These are phyloP conservation scores for Plebejus anna DNA, from an alignment of 2,888 invertebrate genomes.

Conservation along the genomic window DNA sequence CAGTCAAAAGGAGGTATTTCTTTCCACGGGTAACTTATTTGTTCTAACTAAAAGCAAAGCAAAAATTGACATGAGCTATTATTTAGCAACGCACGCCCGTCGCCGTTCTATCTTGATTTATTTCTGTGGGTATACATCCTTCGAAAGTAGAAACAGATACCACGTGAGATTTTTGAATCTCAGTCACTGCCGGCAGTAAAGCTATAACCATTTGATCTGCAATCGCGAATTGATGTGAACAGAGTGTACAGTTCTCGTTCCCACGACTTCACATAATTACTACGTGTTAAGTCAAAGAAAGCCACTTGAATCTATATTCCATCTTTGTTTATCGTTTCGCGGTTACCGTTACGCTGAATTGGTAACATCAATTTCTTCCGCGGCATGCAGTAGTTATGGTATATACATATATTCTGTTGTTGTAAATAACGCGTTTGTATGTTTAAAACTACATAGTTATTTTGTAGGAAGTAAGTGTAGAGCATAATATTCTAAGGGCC, in stretches of 20 bases:
- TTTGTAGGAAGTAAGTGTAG: neutral
- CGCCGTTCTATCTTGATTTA: too few relatives aligned
- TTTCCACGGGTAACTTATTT: too few relatives aligned
- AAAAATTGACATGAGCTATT: too few relatives aligned
- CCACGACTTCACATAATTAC: constrained; percentile 50
- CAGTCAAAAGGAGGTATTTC: too few relatives aligned
- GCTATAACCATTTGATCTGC: constrained; percentile 35
- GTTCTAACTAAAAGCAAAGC: too few relatives aligned
- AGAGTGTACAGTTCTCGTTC: constrained; percentile 46
- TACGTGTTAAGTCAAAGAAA: constrained; percentile 33
- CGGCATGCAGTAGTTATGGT: neutral
- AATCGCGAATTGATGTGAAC: constrained; percentile 43
- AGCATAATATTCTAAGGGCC: neutral
- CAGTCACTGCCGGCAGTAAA: neutral
- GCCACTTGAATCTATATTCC: constrained; percentile 27
- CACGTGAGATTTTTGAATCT: neutral
- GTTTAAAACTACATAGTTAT: neutral
- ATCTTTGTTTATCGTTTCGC: constrained; percentile 25
- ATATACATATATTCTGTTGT: neutral
- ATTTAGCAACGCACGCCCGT: too few relatives aligned
- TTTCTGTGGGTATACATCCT: too few relatives aligned
- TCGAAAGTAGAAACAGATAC: too few relatives aligned
- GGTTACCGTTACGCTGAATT: constrained; percentile 25
- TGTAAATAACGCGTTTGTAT: neutral
- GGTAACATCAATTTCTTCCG: neutral